phyloP scores from a whole-genome alignment of 2,113 vertebrate species.

The Microcebus ravelobensis region DNA sequence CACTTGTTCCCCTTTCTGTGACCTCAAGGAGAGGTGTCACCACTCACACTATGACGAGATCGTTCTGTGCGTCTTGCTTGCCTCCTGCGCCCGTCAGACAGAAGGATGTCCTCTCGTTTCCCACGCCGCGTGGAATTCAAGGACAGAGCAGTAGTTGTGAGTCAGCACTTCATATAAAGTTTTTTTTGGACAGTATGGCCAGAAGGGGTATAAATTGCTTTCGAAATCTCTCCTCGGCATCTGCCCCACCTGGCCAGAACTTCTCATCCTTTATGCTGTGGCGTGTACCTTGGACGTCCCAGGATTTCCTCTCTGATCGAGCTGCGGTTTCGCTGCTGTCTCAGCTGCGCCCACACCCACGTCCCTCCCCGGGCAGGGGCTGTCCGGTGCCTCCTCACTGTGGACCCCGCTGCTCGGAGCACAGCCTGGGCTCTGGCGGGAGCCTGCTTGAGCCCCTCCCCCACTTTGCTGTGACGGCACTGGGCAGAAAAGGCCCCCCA shows the following conservation, averaged over 20 bases:
- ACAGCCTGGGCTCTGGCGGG: background rate
- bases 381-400: fast-evolving
- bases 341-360: fast-evolving
- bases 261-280: background rate
- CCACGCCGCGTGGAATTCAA: background rate
- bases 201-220: too few relatives aligned
- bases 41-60: fast-evolving
- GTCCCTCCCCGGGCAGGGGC: background rate
- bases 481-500: background rate
- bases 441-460: background rate
- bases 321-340: background rate
- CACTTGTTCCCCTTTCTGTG: background rate
- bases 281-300: background rate
- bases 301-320: background rate
- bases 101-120: background rate
- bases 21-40: background rate
- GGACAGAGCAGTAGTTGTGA: background rate
- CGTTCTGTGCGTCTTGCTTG: background rate
- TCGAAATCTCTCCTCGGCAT: fast-evolving
- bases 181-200: background rate
- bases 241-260: too few relatives aligned
- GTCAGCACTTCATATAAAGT: too few relatives aligned
- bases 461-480: fast-evolving
- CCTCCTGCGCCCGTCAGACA: background rate
- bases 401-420: background rate